phyloP scores from a whole-genome alignment of 1,140 invertebrate species.

The Coelopa frigida region DNA sequence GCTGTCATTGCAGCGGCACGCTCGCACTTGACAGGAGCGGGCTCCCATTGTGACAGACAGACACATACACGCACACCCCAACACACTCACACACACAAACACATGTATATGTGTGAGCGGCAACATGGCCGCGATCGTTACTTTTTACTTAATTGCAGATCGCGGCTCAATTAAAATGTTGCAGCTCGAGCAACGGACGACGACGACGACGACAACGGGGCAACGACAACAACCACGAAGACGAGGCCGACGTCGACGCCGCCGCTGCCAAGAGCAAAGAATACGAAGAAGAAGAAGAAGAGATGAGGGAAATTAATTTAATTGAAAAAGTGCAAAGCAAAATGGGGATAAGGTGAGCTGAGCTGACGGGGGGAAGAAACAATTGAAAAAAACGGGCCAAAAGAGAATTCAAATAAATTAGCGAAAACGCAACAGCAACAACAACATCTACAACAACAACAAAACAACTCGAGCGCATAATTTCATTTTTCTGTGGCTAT shows the following conservation, averaged over 20 bases:
- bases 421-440: too few species aligned
- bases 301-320: neutral
- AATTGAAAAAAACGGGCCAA: too few species aligned
- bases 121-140: neutral
- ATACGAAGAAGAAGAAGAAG: neutral
- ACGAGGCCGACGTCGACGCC: neutral
- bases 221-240: neutral
- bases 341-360: too few species aligned
- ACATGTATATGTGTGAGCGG: neutral
- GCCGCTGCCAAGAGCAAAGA: too few species aligned
- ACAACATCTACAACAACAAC: too few species aligned
- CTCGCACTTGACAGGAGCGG: neutral
- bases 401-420: too few species aligned
- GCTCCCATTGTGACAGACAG: neutral
- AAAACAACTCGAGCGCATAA: too few species aligned
- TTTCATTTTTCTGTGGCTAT: too few species aligned
- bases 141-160: constrained; percentile 5
- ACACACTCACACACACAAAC: neutral
- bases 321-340: too few species aligned
- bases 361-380: too few species aligned
- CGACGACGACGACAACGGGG: constrained; percentile 9
- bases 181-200: constrained; percentile 1
- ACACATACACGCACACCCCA: neutral
- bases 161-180: constrained; percentile 8
- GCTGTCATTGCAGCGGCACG: neutral